Conservation (phyloP, 2,888 invertebrate genomes). For the Pseudoips prasinana region DNA sequence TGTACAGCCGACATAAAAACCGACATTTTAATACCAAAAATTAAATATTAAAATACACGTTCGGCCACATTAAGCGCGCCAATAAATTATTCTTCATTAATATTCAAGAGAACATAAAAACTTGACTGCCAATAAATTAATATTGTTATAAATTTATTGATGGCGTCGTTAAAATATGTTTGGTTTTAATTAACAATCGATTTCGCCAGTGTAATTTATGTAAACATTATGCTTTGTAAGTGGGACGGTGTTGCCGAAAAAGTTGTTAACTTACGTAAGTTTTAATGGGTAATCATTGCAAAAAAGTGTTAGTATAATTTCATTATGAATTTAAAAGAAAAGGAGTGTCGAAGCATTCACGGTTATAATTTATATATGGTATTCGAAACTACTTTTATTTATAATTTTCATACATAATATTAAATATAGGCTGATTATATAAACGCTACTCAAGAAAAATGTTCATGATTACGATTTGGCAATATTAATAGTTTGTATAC, state of each 20-base stretch:
- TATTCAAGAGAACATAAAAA: conserved; percentile 53
- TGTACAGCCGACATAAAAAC: conserved; percentile 8
- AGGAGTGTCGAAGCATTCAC: too few species aligned
- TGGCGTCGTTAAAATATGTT: conserved; percentile 50
- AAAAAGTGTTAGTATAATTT: conserved; percentile 7
- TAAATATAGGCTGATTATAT: too few species aligned
- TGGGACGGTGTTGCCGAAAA: conserved; percentile 14
- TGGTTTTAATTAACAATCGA: conserved; percentile 49
- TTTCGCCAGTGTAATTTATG: conserved; percentile 38
- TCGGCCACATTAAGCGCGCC: conserved; percentile 27
- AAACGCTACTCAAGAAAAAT: too few species aligned
- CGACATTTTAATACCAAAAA: conserved; percentile 12
- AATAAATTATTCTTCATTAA: conserved; percentile 47
- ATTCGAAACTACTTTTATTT: too few species aligned
- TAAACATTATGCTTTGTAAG: conserved; percentile 28
- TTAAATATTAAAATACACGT: conserved; percentile 28
- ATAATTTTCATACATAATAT: too few species aligned
- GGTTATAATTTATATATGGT: too few species aligned
- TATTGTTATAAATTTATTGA: conserved; percentile 52
- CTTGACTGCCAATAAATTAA: conserved; percentile 50
- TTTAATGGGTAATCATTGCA: neutral
- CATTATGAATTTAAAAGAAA: too few species aligned
- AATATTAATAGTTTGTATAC: too few species aligned
- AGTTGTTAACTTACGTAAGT: too few species aligned
- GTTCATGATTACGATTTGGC: too few species aligned